A percentile compares a stretch with the other conserved stretches of the same genome.
Evolutionary conservation across 2,888 invertebrate genomes (phyloP).

Genomic region (Polyommatus icarus): DNA sequence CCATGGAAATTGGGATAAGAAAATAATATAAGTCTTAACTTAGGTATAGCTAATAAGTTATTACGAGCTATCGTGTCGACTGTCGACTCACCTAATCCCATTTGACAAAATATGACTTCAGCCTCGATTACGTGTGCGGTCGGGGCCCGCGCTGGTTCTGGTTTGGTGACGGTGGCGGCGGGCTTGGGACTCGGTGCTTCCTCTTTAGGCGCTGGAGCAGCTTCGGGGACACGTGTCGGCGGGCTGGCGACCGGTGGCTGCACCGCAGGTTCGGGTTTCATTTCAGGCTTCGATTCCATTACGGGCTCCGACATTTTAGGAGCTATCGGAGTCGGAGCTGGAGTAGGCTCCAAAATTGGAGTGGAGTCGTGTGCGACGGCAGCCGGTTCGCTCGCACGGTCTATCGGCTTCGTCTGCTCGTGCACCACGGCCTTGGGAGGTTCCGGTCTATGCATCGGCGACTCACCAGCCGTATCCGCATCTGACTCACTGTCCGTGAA

Average conservation of each 20-base stretch:
- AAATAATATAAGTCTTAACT: too few species aligned
- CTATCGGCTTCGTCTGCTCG: conserved; percentile 20
- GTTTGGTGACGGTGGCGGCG: conserved; percentile 38
- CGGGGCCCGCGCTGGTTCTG: conserved; percentile 57
- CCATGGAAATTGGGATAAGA: not conserved
- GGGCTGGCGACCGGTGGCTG: conserved; percentile 35
- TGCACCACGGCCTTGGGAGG: conserved; percentile 43
- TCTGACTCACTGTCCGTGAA: conserved; percentile 82
- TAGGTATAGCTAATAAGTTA: not conserved
- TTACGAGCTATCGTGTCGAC: conserved; percentile 39
- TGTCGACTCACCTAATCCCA: conserved; percentile 83
- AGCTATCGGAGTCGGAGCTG: conserved; percentile 43
- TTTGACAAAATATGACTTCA: conserved; percentile 86
- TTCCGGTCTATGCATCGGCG: conserved; percentile 64
- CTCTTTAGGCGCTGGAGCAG: conserved; percentile 43
- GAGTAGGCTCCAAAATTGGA: conserved; percentile 39
- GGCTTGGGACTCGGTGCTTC: conserved; percentile 49
- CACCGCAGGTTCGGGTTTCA: conserved; percentile 34
- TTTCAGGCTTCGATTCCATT: conserved; percentile 43
- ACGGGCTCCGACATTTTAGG: conserved; percentile 41
- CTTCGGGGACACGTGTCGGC: conserved; percentile 38
- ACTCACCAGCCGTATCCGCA: conserved; percentile 72
- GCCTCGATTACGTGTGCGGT: conserved; percentile 81
- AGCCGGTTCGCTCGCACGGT: conserved; percentile 3
- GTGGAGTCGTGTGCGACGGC: conserved; percentile 10